Evolutionary conservation across 2,888 invertebrate genomes (phyloP), one percentile per base, ranked within the genome.

Genomic region (Ethmia dodecea): DNA sequence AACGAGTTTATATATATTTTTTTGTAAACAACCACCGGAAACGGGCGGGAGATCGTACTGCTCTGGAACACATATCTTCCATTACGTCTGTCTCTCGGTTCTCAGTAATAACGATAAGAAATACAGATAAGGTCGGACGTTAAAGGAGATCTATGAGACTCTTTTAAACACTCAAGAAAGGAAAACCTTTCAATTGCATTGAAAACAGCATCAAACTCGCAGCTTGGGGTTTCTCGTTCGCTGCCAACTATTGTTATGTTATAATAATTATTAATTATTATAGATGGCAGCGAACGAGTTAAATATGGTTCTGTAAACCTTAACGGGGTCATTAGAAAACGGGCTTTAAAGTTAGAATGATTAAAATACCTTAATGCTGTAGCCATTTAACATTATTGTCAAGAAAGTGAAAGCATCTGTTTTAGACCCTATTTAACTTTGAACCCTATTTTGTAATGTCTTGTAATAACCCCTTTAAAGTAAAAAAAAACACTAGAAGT

Each of bases 1-100:
- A 70, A 66, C 69, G 60, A 73, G 74, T 76, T 72, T 74, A 64
- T 72, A 68, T 61, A 49, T 70, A 61, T 67, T 80, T 74, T 79
- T 26, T 80, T 83, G 72, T 80, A 78, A 80, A 78, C 78, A 77
- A 78, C 69, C 79, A 79, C 81, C 84, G 84, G 84, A 84, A 84
- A 83, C 72, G 66, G 61, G 52, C 68, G 60, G 68, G 68, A 30
- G 71, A 74, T 70, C 69, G 63, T 63, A 64, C 60, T 67, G 71
- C 72, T 69, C 67, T 75, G 65, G 71, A 75, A 83, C 81, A 84
- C 73, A 79, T 71, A 80, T 81, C 74, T 77, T 79, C 81, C 78
- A 83, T 81, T 81, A 81, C 68, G 73, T 60, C 64, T 66, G 72
- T 61, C 65, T 73, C 68, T 65, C 60, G 55, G 59, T 71, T 75